Percentiles rank a stretch among this genome's conserved stretches.
phyloP scores from a whole-genome alignment of 1,140 invertebrate species.

The Sweltsa coloradensis region DNA sequence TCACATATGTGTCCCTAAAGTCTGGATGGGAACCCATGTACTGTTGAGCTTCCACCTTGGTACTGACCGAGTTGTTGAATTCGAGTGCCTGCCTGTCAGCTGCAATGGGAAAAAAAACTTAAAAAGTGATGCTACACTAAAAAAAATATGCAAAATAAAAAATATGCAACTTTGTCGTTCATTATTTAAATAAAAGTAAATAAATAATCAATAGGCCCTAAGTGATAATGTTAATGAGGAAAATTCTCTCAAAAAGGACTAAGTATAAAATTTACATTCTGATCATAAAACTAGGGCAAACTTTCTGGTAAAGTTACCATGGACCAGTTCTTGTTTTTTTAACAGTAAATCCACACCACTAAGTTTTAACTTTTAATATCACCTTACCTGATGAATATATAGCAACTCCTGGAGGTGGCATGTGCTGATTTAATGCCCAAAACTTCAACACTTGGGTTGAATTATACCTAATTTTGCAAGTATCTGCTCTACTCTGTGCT shows the following conservation, averaged over 20 bases:
- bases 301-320: background rate
- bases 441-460: conserved; percentile 48
- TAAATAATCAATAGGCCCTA: background rate
- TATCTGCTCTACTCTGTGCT: conserved; percentile 49
- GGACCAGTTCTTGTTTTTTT: background rate
- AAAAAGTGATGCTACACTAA: too few species aligned
- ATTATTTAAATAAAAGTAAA: too few species aligned
- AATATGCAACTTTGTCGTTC: background rate
- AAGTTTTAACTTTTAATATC: conserved; percentile 18
- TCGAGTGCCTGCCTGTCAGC: background rate
- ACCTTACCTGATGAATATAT: conserved; percentile 50
- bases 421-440: conserved; percentile 53
- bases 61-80: conserved; percentile 3
- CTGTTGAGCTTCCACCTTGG: background rate
- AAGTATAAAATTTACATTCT: background rate
- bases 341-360: background rate
- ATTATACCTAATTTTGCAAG: conserved; percentile 62
- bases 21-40: conserved; percentile 2
- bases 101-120: too few species aligned
- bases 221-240: background rate
- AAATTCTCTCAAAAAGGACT: background rate
- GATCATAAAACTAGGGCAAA: too few species aligned
- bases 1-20: background rate
- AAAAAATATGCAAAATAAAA: background rate
- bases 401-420: conserved; percentile 50